A percentile compares a stretch with the other conserved stretches of the same genome.
phyloP scores from a whole-genome alignment of 2,888 invertebrate genomes.

The Agelastica alni region DNA sequence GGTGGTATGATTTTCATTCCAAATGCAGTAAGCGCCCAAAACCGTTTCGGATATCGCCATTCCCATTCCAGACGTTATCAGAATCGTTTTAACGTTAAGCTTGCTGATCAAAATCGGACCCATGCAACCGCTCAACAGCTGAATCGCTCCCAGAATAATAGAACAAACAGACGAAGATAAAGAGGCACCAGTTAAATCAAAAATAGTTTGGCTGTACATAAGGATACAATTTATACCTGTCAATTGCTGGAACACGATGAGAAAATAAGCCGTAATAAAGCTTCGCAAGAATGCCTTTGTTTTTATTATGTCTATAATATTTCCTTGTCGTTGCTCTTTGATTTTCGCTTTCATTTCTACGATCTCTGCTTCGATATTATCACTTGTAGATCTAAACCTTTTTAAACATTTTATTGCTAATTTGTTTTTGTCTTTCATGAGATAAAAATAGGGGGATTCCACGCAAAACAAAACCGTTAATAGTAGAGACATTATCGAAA shows the following conservation, averaged over 20 bases:
- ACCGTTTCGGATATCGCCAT: slow-evolving; percentile 59
- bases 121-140: slow-evolving; percentile 72
- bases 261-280: slow-evolving; percentile 69
- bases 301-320: slow-evolving; percentile 4
- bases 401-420: slow-evolving; percentile 68
- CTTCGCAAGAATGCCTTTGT: slow-evolving; percentile 72
- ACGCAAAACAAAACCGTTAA: slow-evolving; percentile 75
- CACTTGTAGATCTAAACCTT: background rate
- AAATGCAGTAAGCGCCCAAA: slow-evolving; percentile 63
- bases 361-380: slow-evolving; percentile 15
- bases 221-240: slow-evolving; percentile 80
- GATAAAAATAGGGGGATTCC: slow-evolving; percentile 77
- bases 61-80: slow-evolving; percentile 71
- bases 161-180: slow-evolving; percentile 66
- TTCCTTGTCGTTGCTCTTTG: slow-evolving; percentile 6
- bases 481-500: slow-evolving; percentile 55
- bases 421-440: slow-evolving; percentile 62
- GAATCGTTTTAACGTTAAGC: slow-evolving; percentile 72
- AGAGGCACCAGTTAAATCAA: slow-evolving; percentile 66
- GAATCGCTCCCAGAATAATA: slow-evolving; percentile 78
- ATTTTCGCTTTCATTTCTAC: slow-evolving; percentile 13
- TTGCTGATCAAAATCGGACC: slow-evolving; percentile 78
- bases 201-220: slow-evolving; percentile 76
- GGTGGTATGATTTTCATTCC: slow-evolving; percentile 48
- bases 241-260: slow-evolving; percentile 82